Percentiles rank a stretch among this genome's conserved stretches.
Conservation (phyloP, 2,888 invertebrate species). For the Conus canariensis region DNA sequence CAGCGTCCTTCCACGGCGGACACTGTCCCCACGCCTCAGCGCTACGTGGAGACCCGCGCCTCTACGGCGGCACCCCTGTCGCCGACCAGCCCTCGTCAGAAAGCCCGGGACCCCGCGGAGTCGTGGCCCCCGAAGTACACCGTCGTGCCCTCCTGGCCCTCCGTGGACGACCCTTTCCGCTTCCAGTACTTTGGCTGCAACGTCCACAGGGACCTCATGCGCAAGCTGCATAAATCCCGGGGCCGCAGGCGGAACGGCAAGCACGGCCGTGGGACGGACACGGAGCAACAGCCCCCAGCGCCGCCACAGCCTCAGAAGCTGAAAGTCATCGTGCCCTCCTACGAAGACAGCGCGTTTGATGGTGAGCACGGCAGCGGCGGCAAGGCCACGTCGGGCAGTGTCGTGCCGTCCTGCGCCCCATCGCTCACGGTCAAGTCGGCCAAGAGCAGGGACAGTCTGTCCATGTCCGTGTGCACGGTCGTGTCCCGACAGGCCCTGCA, state of each 20-base stretch:
- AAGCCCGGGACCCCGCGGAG: constrained; percentile 5
- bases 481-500: constrained; percentile 5
- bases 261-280: background rate
- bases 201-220: constrained; percentile 8
- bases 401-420: background rate
- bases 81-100: constrained; percentile 13
- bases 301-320: constrained; percentile 17
- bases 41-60: constrained; percentile 19
- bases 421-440: constrained; percentile 24
- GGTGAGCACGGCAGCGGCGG: background rate
- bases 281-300: background rate
- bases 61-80: background rate
- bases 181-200: constrained; percentile 14
- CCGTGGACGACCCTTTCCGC: constrained; percentile 31
- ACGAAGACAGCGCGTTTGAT: background rate
- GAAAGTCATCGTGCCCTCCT: constrained; percentile 29
- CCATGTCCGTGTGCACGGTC: constrained; percentile 37
- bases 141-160: constrained; percentile 34
- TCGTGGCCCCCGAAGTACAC: constrained; percentile 31
- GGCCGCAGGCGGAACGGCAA: background rate
- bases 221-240: constrained; percentile 3
- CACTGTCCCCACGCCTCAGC: constrained; percentile 23
- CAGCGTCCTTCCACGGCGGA: constrained; percentile 39
- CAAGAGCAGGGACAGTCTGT: constrained; percentile 34
- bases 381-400: background rate